Percentiles rank a stretch among this genome's conserved stretches.
Evolutionary conservation across 2,113 vertebrate genomes (phyloP).

Genomic region (Callipepla californica): DNA sequence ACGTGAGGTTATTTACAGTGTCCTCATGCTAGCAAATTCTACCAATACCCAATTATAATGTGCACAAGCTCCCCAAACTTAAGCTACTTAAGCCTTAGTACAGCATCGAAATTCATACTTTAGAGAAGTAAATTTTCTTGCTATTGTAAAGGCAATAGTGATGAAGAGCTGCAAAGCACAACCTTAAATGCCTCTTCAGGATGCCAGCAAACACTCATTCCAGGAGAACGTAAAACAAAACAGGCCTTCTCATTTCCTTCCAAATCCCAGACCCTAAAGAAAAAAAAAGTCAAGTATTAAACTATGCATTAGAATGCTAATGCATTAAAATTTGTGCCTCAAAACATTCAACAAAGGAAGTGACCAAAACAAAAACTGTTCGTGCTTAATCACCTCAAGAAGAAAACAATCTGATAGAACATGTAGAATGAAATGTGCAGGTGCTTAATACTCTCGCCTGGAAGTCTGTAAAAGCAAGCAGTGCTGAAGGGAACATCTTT

Average conservation of each 20-base stretch:
- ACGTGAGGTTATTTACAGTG: background rate
- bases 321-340: background rate
- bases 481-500: background rate
- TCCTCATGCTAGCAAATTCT: background rate
- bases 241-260: slow-evolving; percentile 86
- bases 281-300: background rate
- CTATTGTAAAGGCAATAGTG: slow-evolving; percentile 6
- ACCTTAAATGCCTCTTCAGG: slow-evolving; percentile 94
- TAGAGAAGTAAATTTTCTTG: background rate
- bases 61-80: background rate
- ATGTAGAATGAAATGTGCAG: background rate
- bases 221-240: slow-evolving; percentile 91
- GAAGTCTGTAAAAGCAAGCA: background rate
- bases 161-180: slow-evolving; percentile 24
- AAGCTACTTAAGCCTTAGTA: background rate
- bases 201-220: slow-evolving; percentile 97
- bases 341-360: background rate
- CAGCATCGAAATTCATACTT: background rate
- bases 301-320: slow-evolving; percentile 5
- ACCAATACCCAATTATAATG: background rate
- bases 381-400: background rate
- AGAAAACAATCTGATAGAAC: background rate
- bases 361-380: background rate
- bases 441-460: background rate
- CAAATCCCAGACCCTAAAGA: slow-evolving; percentile 91